phyloP scores from a whole-genome alignment of 2,888 invertebrate genomes.

The Epiblema foenella region DNA sequence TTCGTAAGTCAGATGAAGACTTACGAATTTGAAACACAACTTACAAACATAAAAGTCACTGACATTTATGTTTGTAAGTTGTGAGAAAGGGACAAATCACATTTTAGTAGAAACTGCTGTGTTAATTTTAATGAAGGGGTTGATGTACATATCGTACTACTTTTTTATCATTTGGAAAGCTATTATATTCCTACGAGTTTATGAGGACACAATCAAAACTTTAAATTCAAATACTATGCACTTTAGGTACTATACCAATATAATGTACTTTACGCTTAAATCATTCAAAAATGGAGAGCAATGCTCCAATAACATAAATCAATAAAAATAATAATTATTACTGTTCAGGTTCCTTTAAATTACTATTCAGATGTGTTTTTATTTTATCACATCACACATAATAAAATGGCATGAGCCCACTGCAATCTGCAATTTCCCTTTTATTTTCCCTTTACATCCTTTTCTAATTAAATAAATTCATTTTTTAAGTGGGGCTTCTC shows the following conservation, averaged over 20 bases:
- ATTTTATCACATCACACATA: conserved; percentile 4
- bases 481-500: not conserved
- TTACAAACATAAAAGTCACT: too few species aligned
- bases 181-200: too few species aligned
- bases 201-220: too few species aligned
- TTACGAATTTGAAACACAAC: too few species aligned
- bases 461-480: not conserved
- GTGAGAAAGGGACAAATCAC: too few species aligned
- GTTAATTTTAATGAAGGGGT: too few species aligned
- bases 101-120: too few species aligned
- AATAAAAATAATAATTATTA: not conserved
- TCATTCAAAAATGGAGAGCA: not conserved
- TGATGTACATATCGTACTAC: not conserved
- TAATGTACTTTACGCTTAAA: not conserved
- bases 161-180: not conserved
- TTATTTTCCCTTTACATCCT: not conserved
- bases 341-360: not conserved
- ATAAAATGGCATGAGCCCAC: not conserved
- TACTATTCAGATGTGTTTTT: not conserved
- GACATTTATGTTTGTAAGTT: too few species aligned
- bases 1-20: too few species aligned
- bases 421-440: not conserved
- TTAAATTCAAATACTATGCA: too few species aligned
- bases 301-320: not conserved
- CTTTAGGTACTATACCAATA: not conserved